These are phyloP conservation scores for Eilema griseolum DNA, from an alignment of 2,888 invertebrate species.

Conservation along the genomic window DNA sequence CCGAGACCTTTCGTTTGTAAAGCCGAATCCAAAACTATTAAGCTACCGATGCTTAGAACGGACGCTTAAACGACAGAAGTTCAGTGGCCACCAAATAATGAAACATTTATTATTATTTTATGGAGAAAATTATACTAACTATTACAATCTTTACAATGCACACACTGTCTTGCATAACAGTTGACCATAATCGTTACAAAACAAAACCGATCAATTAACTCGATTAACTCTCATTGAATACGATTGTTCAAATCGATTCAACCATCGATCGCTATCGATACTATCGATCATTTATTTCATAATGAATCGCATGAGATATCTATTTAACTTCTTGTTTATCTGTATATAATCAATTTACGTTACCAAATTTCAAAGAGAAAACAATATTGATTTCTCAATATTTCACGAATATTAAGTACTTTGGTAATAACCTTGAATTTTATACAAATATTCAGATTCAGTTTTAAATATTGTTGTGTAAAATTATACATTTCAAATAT, in stretches of 20 bases:
- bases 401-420: not conserved
- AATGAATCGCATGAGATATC: constrained; percentile 16
- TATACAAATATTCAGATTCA: not conserved
- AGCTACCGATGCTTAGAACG: too few relatives aligned
- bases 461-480: not conserved
- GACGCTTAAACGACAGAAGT: too few relatives aligned
- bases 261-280: constrained; percentile 28
- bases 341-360: constrained; percentile 17
- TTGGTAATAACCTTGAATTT: constrained; percentile 3
- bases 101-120: not conserved
- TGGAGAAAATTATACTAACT: not conserved
- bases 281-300: constrained; percentile 18
- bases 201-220: constrained; percentile 14
- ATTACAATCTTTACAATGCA: not conserved
- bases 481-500: not conserved
- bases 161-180: not conserved
- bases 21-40: too few relatives aligned
- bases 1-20: too few relatives aligned
- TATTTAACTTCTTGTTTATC: constrained; percentile 11
- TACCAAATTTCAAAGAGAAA: constrained; percentile 7
- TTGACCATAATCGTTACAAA: constrained; percentile 14
- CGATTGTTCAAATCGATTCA: constrained; percentile 28
- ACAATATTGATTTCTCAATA: constrained; percentile 2
- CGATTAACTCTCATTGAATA: constrained; percentile 15
- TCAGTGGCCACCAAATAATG: not conserved